Base-by-base conservation (phyloP, 2,888 invertebrate species). In the Drosophila kambysellisi region DNA sequence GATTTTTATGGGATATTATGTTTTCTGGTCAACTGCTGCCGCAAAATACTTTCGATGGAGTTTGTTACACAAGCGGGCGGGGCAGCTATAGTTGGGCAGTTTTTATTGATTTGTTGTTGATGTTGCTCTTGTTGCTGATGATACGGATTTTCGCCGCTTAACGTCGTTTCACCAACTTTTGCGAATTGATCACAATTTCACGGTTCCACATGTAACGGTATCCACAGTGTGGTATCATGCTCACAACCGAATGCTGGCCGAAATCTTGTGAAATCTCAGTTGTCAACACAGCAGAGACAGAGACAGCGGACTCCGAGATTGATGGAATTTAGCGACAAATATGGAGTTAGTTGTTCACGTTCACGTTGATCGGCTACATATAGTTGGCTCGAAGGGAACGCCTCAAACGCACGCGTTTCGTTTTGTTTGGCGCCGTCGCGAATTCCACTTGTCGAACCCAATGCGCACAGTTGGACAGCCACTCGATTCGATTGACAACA, bases 121-220 rank as follows among this genome's bases (percentile, higher is more conserved):
- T 46, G 7, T 25, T 46, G 43, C 12, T 37, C 2, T 9, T 25
- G 46, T 20, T 46, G 25, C 25, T 25, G 46, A 50, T 29, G 50
- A 11, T 11, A 29, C 12, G 37, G 15, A 30, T 52, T 35, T 56
- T 11, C 17, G 60, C 61, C 66, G 69, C 69, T 96, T 97, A 97
- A 95, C 97, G 97, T 97, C 97, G 97, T 94, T 97, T 97, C 91
- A 97, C 97, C 92, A 97, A 95, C 94, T 97, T 97, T 94, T 97
- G 97, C 93, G 97, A 97, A 94, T 97, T 97, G 94, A 97, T 96
- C 94, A 97, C 96, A 94, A 97, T 97, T 94, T 97, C 97, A 94
- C 96, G 96, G 94, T 97, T 97, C 97, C 97, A 97, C 94, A 97
- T 97, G 95, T 96, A 97, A 94, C 95, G 96, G 95, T 97, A 97